Evolutionary conservation across 2,888 invertebrate genomes (phyloP).

Genomic region (Baronia brevicornis): DNA sequence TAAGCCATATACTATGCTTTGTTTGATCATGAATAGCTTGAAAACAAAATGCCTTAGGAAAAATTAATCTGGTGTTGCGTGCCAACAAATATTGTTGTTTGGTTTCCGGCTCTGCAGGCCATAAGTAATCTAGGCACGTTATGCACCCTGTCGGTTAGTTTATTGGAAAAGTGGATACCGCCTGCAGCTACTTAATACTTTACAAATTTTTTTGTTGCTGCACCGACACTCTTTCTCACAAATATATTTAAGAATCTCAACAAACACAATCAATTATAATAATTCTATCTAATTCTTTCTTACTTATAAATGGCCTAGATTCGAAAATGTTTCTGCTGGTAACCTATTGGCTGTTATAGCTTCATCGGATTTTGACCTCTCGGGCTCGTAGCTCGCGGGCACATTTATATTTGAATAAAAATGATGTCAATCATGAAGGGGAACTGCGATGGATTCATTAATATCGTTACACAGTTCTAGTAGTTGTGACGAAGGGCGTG

Average conservation of each 20-base stretch:
- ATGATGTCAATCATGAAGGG: too few species aligned
- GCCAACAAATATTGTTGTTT: constrained; percentile 69
- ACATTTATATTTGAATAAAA: too few species aligned
- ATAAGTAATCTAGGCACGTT: constrained; percentile 68
- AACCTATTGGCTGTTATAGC: too few species aligned
- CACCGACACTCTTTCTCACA: constrained; percentile 1
- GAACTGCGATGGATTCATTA: too few species aligned
- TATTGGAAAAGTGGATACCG: constrained; percentile 60
- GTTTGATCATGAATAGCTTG: constrained; percentile 23
- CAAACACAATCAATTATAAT: constrained; percentile 4
- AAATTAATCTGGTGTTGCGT: constrained; percentile 65
- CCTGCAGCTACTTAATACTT: constrained; percentile 24
- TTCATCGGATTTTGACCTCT: too few species aligned
- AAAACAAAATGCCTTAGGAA: constrained; percentile 55
- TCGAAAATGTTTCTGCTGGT: too few species aligned
- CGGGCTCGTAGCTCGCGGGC: too few species aligned
- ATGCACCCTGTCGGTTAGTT: constrained; percentile 57
- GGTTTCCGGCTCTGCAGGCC: constrained; percentile 48
- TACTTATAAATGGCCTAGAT: too few species aligned
- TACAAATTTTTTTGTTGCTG: constrained; percentile 29
- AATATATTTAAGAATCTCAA: constrained; percentile 7
- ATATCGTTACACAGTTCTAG: too few species aligned
- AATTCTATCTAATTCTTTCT: too few species aligned
- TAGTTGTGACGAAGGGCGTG: too few species aligned
- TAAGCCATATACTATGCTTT: constrained; percentile 4